These are phyloP conservation scores for Sinocyclocheilus anshuiensis DNA, from an alignment of 2,113 vertebrate genomes.

Conservation along the genomic window DNA sequence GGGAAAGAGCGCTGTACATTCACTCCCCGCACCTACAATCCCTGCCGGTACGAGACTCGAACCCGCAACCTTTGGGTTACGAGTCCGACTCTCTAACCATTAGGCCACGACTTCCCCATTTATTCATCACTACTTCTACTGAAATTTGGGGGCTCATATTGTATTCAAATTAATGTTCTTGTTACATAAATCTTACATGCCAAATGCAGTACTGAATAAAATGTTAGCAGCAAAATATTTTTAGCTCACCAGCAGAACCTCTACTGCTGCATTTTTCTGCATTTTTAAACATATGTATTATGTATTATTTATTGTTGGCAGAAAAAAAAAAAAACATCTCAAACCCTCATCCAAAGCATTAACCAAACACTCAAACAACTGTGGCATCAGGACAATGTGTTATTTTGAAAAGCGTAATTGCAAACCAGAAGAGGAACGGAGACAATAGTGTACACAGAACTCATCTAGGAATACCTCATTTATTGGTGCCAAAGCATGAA, in stretches of 20 bases:
- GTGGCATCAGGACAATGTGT: conserved; percentile 25
- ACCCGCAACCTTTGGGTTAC: too few relatives aligned
- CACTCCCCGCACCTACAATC: too few relatives aligned
- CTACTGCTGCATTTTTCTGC: background rate
- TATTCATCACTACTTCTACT: too few relatives aligned
- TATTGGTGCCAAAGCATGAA: conserved; percentile 30
- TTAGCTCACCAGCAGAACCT: background rate
- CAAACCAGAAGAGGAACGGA: background rate
- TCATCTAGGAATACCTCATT: background rate
- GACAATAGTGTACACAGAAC: background rate
- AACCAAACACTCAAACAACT: background rate
- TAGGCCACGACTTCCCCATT: too few relatives aligned
- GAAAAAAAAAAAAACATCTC: background rate
- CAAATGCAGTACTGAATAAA: background rate
- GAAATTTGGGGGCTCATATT: background rate
- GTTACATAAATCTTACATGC: background rate
- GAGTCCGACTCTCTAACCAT: too few relatives aligned
- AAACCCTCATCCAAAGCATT: background rate
- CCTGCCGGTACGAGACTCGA: too few relatives aligned
- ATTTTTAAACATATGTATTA: background rate
- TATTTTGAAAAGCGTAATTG: conserved; percentile 11
- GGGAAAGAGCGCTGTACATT: too few relatives aligned
- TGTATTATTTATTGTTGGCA: conserved; percentile 22
- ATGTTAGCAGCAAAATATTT: background rate
- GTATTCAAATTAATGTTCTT: background rate